Percentiles rank a stretch among this genome's conserved stretches.
Evolutionary conservation across 2,888 invertebrate species (phyloP).

Genomic region (Pachycephus smyrnensis): DNA sequence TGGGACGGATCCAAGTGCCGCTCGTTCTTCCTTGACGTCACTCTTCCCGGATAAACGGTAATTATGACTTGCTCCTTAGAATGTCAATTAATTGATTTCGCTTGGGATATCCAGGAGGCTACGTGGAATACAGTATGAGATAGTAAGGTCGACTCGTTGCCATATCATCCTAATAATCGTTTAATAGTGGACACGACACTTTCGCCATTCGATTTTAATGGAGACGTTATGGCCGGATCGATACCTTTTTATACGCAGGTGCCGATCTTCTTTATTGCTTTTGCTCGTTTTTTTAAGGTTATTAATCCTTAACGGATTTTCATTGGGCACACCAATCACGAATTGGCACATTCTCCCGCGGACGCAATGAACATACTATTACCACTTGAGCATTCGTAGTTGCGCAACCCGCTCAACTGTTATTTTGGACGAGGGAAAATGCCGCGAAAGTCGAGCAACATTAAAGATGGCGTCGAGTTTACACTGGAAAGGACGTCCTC

Average conservation of each 20-base stretch:
- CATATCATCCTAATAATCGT: not conserved
- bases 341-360: not conserved
- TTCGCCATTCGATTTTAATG: not conserved
- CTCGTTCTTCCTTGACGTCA: slow-evolving; percentile 11
- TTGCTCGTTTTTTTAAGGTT: not conserved
- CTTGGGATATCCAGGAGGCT: not conserved
- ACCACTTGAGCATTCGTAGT: not conserved
- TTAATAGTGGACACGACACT: not conserved
- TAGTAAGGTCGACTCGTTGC: not conserved
- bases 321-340: not conserved
- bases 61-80: not conserved
- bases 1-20: not conserved
- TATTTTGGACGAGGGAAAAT: not conserved
- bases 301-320: not conserved
- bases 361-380: not conserved
- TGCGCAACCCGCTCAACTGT: not conserved
- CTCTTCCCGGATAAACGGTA: slow-evolving; percentile 1
- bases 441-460: not conserved
- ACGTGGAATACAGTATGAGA: not conserved
- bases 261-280: not conserved
- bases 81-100: not conserved
- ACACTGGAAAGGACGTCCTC: not conserved
- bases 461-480: not conserved
- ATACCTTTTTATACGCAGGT: not conserved
- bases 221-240: not conserved